Base-by-base conservation (phyloP, 92 coral and sea anemone genomes). In the Porites evermanni region DNA sequence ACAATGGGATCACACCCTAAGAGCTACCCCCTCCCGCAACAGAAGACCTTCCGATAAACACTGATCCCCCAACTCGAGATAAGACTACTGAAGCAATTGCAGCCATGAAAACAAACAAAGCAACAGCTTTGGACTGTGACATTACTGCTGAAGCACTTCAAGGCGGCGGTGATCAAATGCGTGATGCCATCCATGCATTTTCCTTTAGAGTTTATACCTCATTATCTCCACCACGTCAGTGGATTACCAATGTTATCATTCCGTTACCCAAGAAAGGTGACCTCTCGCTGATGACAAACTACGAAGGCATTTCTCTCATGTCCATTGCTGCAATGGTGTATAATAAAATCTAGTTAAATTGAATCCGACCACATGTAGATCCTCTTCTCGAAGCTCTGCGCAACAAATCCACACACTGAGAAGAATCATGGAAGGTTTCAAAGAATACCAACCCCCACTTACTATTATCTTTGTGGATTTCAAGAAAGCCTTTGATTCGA, bases 201-300 rank as follows among this genome's bases (percentile, higher is more conserved):
- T 54, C 60, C 14, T 1, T 54, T 12, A 14, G 12, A 9, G 60
- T 54, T 9, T 72, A 72, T 72, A 44, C 19, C 8, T 11, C 6
- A 13, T 12, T 53, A n/a, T 32, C 44, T 44, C 83, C 83, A 38
- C 83, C 83, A 7, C 6, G 9, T 4, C 83, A 59, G 51, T 78
- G 83, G 83, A 67, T 78, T 24, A 78, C 83, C 50, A 61, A 78
- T 52, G 18, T 78, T 17, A 78, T 78, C 6, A 16, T 78, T 38
- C 81, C 83, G 10, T 44, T 60, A 38, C 83, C 83, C 20, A 78
- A 78, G 83, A 79, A 78, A 38, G 83, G 83, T 47, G 51, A 78
- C 38, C 83, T 78, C 8, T 78, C 32, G 17, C 60, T 38, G 72
- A 79, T 79, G 84, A 60, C 71, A 56, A 79, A 65, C 73, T 63